phyloP scores from a whole-genome alignment of 64 coral and sea anemone genomes.

The Porites australiensis region DNA sequence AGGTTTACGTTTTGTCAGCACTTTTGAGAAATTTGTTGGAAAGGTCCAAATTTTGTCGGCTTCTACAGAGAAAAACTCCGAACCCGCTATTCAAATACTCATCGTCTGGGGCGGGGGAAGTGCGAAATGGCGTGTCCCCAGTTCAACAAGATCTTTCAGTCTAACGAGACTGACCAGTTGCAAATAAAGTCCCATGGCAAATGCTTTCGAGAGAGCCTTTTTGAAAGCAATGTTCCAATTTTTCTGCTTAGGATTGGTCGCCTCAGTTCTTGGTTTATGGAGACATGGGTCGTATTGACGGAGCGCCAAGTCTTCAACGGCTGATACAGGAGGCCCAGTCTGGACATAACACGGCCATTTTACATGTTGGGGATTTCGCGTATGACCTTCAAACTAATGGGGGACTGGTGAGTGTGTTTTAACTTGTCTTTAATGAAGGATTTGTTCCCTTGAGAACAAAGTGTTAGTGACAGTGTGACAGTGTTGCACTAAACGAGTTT shows the following conservation, averaged over 20 bases:
- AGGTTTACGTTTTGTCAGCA: no score
- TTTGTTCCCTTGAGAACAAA: no score
- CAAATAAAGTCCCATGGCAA: not conserved
- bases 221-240: not conserved
- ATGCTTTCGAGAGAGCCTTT: not conserved
- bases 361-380: constrained; percentile 89
- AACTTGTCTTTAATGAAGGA: not conserved
- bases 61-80: no score
- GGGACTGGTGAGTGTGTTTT: constrained; percentile 66
- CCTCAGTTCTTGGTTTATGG: constrained; percentile 87
- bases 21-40: no score
- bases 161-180: not conserved
- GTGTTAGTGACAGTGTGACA: no score
- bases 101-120: no score
- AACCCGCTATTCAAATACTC: no score
- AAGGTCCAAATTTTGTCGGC: no score
- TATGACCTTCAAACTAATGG: constrained; percentile 81
- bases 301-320: constrained; percentile 71
- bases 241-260: constrained; percentile 58
- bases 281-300: constrained; percentile 91
- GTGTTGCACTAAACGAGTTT: no score
- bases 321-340: constrained; percentile 75
- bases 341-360: constrained; percentile 69
- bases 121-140: no score
- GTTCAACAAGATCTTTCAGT: not conserved